Base-by-base conservation (phyloP, 2,888 invertebrate genomes). In the Tethea ocularis region DNA sequence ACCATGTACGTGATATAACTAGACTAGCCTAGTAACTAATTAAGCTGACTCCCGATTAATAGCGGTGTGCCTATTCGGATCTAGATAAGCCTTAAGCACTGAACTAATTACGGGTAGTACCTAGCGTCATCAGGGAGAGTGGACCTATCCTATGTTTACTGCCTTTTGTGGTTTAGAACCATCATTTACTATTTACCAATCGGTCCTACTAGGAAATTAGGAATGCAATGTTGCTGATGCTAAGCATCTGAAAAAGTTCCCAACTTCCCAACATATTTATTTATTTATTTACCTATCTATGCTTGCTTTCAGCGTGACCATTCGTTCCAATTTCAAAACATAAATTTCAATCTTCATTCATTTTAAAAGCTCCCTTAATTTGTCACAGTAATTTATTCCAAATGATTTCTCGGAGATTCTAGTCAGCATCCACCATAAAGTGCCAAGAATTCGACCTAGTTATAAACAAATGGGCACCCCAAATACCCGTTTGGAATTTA, bases 401-500 rank as follows among this genome's bases (percentile, higher is more conserved):
- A 38, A 46, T 2, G 10, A 46, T 46, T 46, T 46, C 46, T 46
- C n/a, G 2, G n/a, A n/a, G n/a, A 0, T 46, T 20, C 10, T 20
- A 20, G 10, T 5, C 15, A 8, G 17, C 4, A 17, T 41, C 41
- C 8, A 17, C 41, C 17, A 17, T 15, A 41, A 41, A n/a, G 6
- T 41, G 41, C 17, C 7, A 7, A 41, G 41, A 41, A 41, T 4
- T 17, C 41, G 7, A n/a, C 41, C 46, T 46, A 46, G 46, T 46
- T 46, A 46, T 8, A 17, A 46, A 46, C 46, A 46, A 17, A 46
- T 20, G 20, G 38, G 38, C n/a, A 10, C 20, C 13, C 17, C 2
- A 10, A 46, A 46, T 46, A 46, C 46, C 46, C 46, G 46, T 46
- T 46, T 20, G 46, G 46, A 46, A 46, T 46, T 20, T 46, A 46